A percentile compares a stretch with the other conserved stretches of the same genome.
These are phyloP conservation scores for Drosophila santomea DNA, from an alignment of 1,140 invertebrate species.

Conservation along the genomic window DNA sequence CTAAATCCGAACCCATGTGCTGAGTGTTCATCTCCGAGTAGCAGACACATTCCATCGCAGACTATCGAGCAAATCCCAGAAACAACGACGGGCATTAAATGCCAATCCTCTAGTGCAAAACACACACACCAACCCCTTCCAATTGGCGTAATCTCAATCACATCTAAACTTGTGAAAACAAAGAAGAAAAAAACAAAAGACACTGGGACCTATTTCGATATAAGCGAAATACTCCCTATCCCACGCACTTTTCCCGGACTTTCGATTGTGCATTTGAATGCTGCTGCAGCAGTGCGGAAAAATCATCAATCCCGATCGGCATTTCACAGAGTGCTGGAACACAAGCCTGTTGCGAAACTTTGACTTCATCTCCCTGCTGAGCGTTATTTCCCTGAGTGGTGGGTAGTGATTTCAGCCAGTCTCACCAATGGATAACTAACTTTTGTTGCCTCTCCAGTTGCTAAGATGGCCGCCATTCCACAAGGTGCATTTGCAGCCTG, in stretches of 20 bases:
- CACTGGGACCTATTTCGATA: constrained; percentile 13
- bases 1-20: constrained; percentile 59
- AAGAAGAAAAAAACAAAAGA: neutral
- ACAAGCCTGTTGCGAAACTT: constrained; percentile 31
- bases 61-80: constrained; percentile 32
- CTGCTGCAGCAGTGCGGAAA: constrained; percentile 55
- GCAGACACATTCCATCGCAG: neutral
- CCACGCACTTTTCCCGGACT: constrained; percentile 1
- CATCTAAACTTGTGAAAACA: neutral
- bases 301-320: constrained; percentile 49
- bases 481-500: constrained; percentile 86
- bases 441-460: constrained; percentile 10
- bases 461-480: constrained; percentile 86
- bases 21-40: constrained; percentile 23
- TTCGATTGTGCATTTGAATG: constrained; percentile 55
- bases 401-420: neutral
- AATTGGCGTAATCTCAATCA: constrained; percentile 7
- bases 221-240: constrained; percentile 24
- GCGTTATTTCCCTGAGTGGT: constrained; percentile 44
- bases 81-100: constrained; percentile 49
- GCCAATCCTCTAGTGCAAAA: constrained; percentile 21
- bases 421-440: neutral
- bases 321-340: constrained; percentile 40
- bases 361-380: constrained; percentile 27
- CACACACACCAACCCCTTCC: neutral